A percentile compares a stretch with the other conserved stretches of the same genome.
phyloP scores from a whole-genome alignment of 2,113 vertebrate species.

The Brienomyrus longianalis region DNA sequence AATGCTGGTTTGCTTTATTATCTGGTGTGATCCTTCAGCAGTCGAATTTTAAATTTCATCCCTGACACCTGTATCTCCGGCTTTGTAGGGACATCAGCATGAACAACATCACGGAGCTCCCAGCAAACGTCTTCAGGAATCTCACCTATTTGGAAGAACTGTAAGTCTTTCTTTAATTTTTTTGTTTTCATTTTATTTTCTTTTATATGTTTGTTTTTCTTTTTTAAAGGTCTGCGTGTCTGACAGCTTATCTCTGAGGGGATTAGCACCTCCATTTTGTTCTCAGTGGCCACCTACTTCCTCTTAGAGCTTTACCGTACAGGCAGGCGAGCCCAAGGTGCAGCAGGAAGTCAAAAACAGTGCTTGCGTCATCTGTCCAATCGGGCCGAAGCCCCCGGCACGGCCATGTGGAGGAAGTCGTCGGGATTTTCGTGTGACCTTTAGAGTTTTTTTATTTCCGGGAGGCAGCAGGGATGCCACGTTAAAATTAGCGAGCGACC shows the following conservation, averaged over 20 bases:
- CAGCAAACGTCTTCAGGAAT: constrained; percentile 85
- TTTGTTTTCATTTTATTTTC: background rate
- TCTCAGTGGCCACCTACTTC: background rate
- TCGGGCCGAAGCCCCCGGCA: background rate
- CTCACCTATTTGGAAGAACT: constrained; percentile 90
- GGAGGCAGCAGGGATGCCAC: background rate
- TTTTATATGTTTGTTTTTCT: background rate
- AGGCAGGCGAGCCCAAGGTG: background rate
- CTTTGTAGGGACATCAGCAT: constrained; percentile 89
- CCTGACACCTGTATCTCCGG: constrained; percentile 7
- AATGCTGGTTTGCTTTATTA: background rate
- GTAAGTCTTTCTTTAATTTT: constrained; percentile 69
- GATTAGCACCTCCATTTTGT: background rate
- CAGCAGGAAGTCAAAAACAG: no score
- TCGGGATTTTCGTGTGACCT: background rate
- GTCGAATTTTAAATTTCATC: background rate
- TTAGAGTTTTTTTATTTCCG: background rate
- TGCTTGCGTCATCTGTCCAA: background rate
- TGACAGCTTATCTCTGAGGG: background rate
- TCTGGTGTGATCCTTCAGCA: background rate
- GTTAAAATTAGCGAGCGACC: background rate
- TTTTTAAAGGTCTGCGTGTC: background rate
- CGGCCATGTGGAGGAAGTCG: background rate
- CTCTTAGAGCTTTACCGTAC: background rate
- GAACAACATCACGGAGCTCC: constrained; percentile 96